Base-by-base conservation (phyloP, 2,797 vertebrate genomes). In the Simalia tracyae region DNA sequence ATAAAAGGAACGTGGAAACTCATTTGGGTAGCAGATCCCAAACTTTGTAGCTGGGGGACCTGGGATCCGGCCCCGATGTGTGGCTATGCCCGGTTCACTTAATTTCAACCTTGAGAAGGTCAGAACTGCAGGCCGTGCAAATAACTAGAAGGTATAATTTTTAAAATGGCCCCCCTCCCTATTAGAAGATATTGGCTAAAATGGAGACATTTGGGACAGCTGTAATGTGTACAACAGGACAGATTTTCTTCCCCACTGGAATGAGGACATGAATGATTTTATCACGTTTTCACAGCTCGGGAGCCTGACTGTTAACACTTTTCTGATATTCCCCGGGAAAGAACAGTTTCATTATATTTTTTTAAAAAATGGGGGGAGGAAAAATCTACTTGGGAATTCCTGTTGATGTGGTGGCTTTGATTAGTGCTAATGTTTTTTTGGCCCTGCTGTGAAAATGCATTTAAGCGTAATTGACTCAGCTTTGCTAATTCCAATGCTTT, bases 401-500 rank as follows among this genome's bases (percentile, higher is more conserved):
- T 91, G 64, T 92, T 61, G 91, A 95, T 91, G 36, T 31, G 0
- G 89, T 95, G 95, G 87, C 97, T 97, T 96, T 97, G 97, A 97
- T 97, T 97, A 97, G 97, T 96, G 96, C 95, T 98, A 97, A 98
- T 97, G 97, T 97, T 97, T 96, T 96, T 94, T 97, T 97, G 97
- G 95, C 97, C 91, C 94, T 66, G 97, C 97, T 97, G 97, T 97
- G 97, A 97, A 97, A 98, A 97, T 94, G 97, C 97, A 96, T 97
- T 98, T 98, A 97, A 96, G 87, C 97, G 87, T 98, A 98, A 98
- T 97, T 97, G 97, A 96, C 95, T 96, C 97, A 96, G 97, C 97
- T 97, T 95, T 96, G 97, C 97, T 92, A 96, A 97, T 95, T 96
- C 96, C 94, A 93, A 97, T 96, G 96, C 95, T 97, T 97, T 97